These are phyloP conservation scores for Heterotilapia buettikoferi DNA, from an alignment of 2,113 vertebrate species.

Conservation along the genomic window DNA sequence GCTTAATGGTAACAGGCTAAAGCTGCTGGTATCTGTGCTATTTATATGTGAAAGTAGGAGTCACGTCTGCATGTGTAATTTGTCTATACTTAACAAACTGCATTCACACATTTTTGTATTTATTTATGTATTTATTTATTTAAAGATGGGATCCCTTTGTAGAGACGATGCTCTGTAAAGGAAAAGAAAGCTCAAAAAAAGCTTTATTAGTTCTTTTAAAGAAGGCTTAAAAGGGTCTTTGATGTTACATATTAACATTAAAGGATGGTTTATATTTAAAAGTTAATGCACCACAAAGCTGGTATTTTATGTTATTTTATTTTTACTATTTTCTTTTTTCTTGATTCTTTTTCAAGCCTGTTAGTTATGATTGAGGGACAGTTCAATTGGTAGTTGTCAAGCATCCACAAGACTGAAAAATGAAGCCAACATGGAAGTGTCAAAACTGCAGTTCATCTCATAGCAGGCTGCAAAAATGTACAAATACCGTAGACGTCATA, in stretches of 20 bases:
- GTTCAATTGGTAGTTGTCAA: neutral
- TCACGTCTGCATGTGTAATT: neutral
- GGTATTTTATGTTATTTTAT: neutral
- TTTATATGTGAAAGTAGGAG: neutral
- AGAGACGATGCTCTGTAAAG: neutral
- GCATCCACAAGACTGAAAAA: neutral
- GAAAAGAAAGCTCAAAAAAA: neutral
- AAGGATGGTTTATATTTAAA: neutral
- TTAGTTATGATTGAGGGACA: neutral
- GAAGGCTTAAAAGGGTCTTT: neutral
- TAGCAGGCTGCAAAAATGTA: neutral
- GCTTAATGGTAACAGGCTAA: neutral
- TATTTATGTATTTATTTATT: neutral
- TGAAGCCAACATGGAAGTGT: neutral
- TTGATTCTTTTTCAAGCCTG: neutral
- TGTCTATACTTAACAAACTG: neutral
- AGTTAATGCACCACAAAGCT: neutral
- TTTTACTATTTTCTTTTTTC: neutral
- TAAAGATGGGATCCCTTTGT: neutral
- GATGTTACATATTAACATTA: neutral
- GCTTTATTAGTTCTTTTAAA: neutral
- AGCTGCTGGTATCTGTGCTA: neutral
- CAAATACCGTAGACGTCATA: fast-evolving
- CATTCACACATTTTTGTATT: neutral
- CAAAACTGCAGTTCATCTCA: neutral